Evolutionary conservation across 2,888 invertebrate species (phyloP), one percentile per base, ranked within the genome.

Genomic region (Amphipyra tragopoginis): DNA sequence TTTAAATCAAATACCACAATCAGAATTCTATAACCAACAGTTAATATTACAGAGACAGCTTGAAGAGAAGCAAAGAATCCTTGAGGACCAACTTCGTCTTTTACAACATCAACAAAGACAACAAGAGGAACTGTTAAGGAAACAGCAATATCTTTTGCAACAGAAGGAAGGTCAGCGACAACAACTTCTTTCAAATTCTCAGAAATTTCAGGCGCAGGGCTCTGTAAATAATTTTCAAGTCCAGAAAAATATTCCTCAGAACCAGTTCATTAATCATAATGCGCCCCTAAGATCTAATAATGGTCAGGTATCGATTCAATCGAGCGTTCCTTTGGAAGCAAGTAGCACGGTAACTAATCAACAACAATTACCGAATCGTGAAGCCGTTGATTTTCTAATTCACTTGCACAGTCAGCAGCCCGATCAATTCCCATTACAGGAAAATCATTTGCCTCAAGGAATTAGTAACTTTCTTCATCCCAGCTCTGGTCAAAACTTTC

Each of bases 1-100:
- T 58, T 58, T 82, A 15, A 83, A 82, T 54, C 81, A 84, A 69
- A 61, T 76, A 48, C 81, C 83, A 3, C 86, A 89, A 65, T 72
- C 82, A 33, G 88, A 90, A 38, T 91, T 87, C 69, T 85, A 93
- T 13, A 88, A 77, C 61, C 92, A 93, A 65, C 95, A 95, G 70
- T 74, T 93, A 40, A 65, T 79, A 14, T 82, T 94, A 45, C 93
- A 95, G 67, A 93, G 89, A 71, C 94, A 95, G 75, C 83, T 96
- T 26, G 96, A 96, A 84, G 96, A 96, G 81, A 96, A 97, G 62
- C 97, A 97, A 82, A 95, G 95, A 64, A 90, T 96, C 38, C 86
- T 97, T 13, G 97, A 97, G 83, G 96, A 97, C 71, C 97, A 97
- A 85, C 95, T 97, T 50, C 95, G 95, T 10, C 91, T 96, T 60